Base-by-base conservation (phyloP, 2,797 vertebrate species). In the Falco berigora region DNA sequence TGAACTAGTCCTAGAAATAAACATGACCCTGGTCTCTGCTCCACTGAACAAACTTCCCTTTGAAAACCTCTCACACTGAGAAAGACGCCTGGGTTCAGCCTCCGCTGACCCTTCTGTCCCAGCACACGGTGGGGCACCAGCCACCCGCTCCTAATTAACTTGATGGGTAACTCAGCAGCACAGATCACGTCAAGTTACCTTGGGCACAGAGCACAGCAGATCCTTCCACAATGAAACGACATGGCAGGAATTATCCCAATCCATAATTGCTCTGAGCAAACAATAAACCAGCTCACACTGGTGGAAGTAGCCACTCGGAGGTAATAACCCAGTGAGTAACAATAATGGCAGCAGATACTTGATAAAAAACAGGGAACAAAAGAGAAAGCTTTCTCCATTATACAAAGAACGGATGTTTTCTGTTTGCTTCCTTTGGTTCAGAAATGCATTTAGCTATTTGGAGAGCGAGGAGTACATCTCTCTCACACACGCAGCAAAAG, bases 101-200 rank as follows among this genome's bases (percentile, higher is more conserved):
- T 87, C 76, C 17, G 21, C 71, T 58, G 76, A 30, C 67, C 61
- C 72, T 80, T 67, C 80, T 89, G 90, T 44, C 80, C 88, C 94
- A 95, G 90, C 46, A n/a, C 12, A 79, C 8, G 4, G 53, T 11
- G 36, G 75, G 84, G 50, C 75, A 92, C 53, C 75, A 91, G 58
- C 74, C 77, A 87, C 95, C 93, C 94, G 92, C 88, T 96, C 62
- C 66, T 95, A 76, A 96, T 96, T 94, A 93, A 28, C 50, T 73
- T n/a, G 74, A 95, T 53, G 66, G 91, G 88, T 74, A 95, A 92
- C 71, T 96, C 91, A 67, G 86, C 84, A 86, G 95, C 88, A 80
- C 32, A 87, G 58, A 90, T 97, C 96, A 96, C 95, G 94, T 97
- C 92, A 87, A 80, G 96, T 97, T 94, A 96, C 96, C 93, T 95